Conservation (phyloP, 2,113 vertebrate genomes). For the Macaca nemestrina region DNA sequence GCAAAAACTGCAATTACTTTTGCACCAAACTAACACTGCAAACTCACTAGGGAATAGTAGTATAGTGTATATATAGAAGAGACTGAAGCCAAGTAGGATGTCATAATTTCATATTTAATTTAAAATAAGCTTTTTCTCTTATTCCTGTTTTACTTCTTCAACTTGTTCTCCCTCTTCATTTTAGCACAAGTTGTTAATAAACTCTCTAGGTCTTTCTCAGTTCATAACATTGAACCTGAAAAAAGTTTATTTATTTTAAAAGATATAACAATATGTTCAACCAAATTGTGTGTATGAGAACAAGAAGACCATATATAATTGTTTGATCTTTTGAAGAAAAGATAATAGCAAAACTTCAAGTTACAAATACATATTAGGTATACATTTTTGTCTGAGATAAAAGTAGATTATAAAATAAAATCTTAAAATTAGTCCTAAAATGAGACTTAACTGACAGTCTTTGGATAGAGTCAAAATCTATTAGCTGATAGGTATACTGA, state of each 20-base stretch:
- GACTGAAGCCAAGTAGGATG: neutral
- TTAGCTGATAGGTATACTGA: neutral
- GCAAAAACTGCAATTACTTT: too few species aligned
- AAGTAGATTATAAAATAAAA: neutral
- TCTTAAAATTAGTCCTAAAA: neutral
- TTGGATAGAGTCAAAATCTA: neutral
- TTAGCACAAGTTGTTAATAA: neutral
- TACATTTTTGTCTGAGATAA: neutral
- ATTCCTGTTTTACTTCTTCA: neutral
- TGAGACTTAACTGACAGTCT: neutral
- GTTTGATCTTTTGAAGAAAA: neutral
- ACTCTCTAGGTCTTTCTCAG: neutral
- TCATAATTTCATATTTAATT: neutral
- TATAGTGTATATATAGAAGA: accelerated
- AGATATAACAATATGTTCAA: neutral
- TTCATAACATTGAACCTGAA: neutral
- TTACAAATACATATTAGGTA: neutral
- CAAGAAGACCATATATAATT: neutral
- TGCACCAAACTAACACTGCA: neutral
- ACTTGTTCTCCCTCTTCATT: neutral
- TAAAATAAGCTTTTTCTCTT: neutral
- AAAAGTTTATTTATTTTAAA: neutral
- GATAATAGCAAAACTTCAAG: neutral
- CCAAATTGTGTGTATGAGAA: neutral
- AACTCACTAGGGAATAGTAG: neutral